Evolutionary conservation across 2,797 vertebrate species (phyloP).

Genomic region (Babyrousa celebensis): DNA sequence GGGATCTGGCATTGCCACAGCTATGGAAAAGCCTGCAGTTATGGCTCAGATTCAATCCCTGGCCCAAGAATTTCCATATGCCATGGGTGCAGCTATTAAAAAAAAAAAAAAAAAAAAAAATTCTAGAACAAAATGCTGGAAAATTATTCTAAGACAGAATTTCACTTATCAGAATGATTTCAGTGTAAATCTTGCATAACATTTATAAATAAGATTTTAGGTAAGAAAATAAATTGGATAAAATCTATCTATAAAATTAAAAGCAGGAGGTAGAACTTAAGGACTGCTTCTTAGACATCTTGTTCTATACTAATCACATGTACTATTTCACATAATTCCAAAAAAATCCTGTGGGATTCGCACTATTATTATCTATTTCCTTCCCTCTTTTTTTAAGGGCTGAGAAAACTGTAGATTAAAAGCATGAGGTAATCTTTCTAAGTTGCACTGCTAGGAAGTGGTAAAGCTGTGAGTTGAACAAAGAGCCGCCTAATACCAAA

Average conservation of each 20-base stretch:
- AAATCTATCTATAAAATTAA: conserved; percentile 56
- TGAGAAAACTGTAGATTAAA: background rate
- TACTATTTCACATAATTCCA: conserved; percentile 29
- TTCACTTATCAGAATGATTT: conserved; percentile 47
- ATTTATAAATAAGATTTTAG: conserved; percentile 56
- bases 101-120: too few species aligned
- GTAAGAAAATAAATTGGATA: conserved; percentile 15
- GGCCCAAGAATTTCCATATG: too few species aligned
- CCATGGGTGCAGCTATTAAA: too few species aligned
- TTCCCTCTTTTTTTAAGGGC: background rate
- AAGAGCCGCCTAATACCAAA: background rate
- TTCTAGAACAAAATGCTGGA: conserved; percentile 54
- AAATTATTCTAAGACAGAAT: conserved; percentile 47
- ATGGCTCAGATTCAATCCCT: too few species aligned
- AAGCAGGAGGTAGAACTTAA: conserved; percentile 52
- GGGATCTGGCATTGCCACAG: too few species aligned
- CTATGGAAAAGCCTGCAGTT: too few species aligned
- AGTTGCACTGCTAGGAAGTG: background rate
- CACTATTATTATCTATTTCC: background rate
- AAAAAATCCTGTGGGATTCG: background rate
- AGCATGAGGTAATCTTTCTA: background rate
- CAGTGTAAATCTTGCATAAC: conserved; percentile 1
- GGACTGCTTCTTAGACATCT: background rate
- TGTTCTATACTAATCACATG: conserved; percentile 4
- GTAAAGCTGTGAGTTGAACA: background rate